These are phyloP conservation scores for Aelia acuminata DNA, from an alignment of 2,888 invertebrate genomes.

Conservation along the genomic window DNA sequence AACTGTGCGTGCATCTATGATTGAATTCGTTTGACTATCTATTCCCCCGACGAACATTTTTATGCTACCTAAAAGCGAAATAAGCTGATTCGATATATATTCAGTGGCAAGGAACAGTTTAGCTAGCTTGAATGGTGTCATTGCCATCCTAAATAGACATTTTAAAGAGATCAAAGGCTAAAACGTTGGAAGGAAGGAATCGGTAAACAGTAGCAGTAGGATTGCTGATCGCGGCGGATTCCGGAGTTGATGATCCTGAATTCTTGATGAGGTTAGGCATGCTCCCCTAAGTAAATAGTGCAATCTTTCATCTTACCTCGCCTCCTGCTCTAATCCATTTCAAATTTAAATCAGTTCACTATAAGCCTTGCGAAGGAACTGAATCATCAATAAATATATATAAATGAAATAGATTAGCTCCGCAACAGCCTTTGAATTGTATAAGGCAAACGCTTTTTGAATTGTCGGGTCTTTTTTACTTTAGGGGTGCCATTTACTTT, in stretches of 20 bases:
- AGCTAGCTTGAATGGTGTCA: not conserved
- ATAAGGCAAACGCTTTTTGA: not conserved
- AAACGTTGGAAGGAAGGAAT: not conserved
- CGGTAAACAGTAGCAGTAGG: not conserved
- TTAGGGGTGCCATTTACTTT: too few relatives aligned
- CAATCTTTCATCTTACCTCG: not conserved
- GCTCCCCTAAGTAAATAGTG: not conserved
- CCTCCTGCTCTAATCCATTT: not conserved
- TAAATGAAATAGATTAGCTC: not conserved
- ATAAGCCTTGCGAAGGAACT: not conserved
- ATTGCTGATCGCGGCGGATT: not conserved
- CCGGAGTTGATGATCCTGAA: not conserved
- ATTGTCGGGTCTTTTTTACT: too few relatives aligned
- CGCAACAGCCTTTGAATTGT: not conserved
- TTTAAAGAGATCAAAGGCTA: not conserved
- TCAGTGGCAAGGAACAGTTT: not conserved
- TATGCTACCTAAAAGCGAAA: not conserved
- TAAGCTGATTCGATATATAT: not conserved
- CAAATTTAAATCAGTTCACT: not conserved
- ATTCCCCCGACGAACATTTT: too few relatives aligned
- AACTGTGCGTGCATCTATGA: too few relatives aligned
- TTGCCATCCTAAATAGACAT: constrained; percentile 5
- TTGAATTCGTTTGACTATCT: too few relatives aligned
- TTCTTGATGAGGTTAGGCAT: constrained; percentile 3
- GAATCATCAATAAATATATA: not conserved